These are phyloP conservation scores for Serilophus lunatus DNA, from an alignment of 2,113 vertebrate genomes.

Conservation along the genomic window DNA sequence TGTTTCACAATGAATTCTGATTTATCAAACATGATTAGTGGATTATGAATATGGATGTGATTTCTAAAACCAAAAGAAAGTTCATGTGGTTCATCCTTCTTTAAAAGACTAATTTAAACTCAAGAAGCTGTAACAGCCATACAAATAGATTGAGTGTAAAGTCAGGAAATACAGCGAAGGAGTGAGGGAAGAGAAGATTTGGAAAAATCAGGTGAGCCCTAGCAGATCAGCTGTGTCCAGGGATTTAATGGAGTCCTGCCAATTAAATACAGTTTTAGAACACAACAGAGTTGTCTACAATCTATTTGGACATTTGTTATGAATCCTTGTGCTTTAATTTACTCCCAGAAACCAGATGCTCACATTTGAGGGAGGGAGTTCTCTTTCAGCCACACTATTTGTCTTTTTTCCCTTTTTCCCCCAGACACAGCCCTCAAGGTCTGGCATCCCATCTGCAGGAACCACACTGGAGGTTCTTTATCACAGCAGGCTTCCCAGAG, in stretches of 20 bases:
- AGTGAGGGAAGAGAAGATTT: background rate
- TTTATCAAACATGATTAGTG: conserved; percentile 67
- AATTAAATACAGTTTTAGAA: background rate
- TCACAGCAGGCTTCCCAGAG: background rate
- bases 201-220: background rate
- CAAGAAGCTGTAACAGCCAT: background rate
- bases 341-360: background rate
- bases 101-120: conserved; percentile 57
- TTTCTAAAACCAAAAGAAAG: conserved; percentile 64
- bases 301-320: background rate
- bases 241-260: background rate
- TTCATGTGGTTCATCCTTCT: conserved; percentile 32
- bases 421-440: background rate
- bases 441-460: background rate
- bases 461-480: background rate
- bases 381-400: background rate
- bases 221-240: background rate
- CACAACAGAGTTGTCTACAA: background rate
- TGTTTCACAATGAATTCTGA: conserved; percentile 59
- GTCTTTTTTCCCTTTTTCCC: background rate
- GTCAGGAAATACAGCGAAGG: background rate
- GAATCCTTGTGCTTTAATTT: background rate
- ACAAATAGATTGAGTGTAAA: background rate
- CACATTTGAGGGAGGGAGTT: background rate
- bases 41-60: conserved; percentile 73